Percentiles rank a stretch among this genome's conserved stretches.
phyloP scores from a whole-genome alignment of 2,797 vertebrate species.

The Alfaro cultratus region DNA sequence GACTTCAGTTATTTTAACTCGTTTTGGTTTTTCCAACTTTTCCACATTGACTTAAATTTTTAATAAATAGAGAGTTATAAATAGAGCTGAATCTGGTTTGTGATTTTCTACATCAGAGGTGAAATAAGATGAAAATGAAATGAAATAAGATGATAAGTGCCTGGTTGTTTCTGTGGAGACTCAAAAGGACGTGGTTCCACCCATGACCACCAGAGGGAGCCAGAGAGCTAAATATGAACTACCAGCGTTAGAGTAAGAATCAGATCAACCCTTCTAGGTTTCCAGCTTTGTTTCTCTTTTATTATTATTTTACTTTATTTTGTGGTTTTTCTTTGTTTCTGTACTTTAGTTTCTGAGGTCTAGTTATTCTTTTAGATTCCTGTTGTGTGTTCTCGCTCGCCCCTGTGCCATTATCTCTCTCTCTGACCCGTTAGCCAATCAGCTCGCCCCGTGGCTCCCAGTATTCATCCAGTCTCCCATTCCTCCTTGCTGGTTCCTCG shows the following conservation, averaged over 20 bases:
- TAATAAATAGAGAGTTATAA: not conserved
- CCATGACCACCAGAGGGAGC: not conserved
- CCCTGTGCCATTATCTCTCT: too few relatives aligned
- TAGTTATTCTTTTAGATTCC: too few relatives aligned
- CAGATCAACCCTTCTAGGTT: too few relatives aligned
- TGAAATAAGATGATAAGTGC: not conserved
- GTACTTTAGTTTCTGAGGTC: too few relatives aligned
- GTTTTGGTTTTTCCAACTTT: not conserved
- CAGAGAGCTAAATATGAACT: not conserved
- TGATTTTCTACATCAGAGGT: not conserved
- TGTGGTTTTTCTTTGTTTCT: too few relatives aligned
- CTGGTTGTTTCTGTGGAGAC: not conserved
- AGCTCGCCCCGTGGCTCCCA: too few relatives aligned
- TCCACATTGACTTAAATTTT: not conserved
- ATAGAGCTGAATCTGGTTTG: not conserved
- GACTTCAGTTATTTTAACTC: not conserved
- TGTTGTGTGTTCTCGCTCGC: too few relatives aligned
- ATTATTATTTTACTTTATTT: too few relatives aligned
- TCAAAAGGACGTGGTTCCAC: not conserved
- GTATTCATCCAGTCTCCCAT: too few relatives aligned
- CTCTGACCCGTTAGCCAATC: too few relatives aligned
- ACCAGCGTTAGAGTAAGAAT: not conserved
- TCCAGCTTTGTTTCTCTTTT: too few relatives aligned
- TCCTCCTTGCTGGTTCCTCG: too few relatives aligned
- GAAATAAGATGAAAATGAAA: not conserved